Evolutionary conservation across 2,888 invertebrate genomes (phyloP).

Genomic region (Elegia similella): DNA sequence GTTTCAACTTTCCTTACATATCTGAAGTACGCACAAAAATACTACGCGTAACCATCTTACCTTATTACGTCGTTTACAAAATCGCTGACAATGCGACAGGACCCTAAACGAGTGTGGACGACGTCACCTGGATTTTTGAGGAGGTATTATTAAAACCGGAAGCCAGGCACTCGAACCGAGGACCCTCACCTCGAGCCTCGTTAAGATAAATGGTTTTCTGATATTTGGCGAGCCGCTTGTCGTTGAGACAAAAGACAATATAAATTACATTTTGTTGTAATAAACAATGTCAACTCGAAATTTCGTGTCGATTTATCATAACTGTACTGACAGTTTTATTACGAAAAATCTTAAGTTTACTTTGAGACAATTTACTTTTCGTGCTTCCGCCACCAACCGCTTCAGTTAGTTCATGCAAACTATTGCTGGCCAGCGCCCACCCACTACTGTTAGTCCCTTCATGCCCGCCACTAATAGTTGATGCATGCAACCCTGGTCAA

Average conservation of each 20-base stretch:
- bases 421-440: too few species aligned
- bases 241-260: constrained; percentile 4
- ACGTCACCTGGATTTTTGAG: neutral
- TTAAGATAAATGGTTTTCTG: constrained; percentile 14
- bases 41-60: too few species aligned
- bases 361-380: too few species aligned
- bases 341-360: too few species aligned
- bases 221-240: constrained; percentile 6
- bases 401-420: too few species aligned
- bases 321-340: neutral
- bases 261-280: constrained; percentile 10
- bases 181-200: constrained; percentile 8
- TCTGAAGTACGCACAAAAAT: too few species aligned
- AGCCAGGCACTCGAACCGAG: constrained; percentile 8
- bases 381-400: too few species aligned
- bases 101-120: neutral
- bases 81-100: neutral
- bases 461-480: too few species aligned
- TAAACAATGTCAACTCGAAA: neutral
- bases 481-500: too few species aligned
- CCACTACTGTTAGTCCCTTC: too few species aligned
- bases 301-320: constrained; percentile 2
- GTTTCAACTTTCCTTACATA: too few species aligned
- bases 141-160: constrained; percentile 8
- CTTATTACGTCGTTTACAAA: neutral